Percentiles rank a stretch among this genome's conserved stretches.
Conservation (phyloP, 2,113 vertebrate genomes). For the Diadophis punctatus region DNA sequence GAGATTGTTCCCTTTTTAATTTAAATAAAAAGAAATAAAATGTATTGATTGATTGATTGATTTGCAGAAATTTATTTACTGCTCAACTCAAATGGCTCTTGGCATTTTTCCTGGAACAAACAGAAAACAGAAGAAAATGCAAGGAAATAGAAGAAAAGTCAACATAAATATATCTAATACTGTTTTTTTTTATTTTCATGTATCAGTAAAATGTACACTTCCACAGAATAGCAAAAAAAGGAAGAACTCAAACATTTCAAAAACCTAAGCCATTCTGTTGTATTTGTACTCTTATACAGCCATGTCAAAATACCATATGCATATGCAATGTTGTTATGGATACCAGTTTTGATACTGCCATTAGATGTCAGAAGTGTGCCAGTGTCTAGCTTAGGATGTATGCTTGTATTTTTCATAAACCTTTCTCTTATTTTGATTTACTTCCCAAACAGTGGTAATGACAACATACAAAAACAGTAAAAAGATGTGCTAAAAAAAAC, state of each 20-base stretch:
- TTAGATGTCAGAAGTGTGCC: background rate
- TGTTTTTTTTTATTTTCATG: background rate
- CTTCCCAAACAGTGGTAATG: background rate
- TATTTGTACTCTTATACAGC: background rate
- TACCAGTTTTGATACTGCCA: background rate
- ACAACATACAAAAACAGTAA: background rate
- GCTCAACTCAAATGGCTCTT: background rate
- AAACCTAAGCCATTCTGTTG: background rate
- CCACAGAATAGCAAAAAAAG: background rate
- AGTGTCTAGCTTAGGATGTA: background rate
- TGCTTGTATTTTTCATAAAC: background rate
- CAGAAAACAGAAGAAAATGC: background rate
- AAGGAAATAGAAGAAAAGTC: background rate
- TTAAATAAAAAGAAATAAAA: too few species aligned
- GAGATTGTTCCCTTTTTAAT: background rate
- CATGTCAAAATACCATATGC: background rate
- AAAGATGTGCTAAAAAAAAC: background rate
- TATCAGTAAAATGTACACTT: background rate
- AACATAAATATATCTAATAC: background rate
- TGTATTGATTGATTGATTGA: background rate
- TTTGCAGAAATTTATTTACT: background rate
- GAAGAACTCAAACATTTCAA: background rate
- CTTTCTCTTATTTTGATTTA: background rate
- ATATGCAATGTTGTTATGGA: background rate
- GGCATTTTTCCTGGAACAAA: background rate